These are phyloP conservation scores for Sialia sialis DNA, from an alignment of 2,113 vertebrate genomes.

Conservation along the genomic window DNA sequence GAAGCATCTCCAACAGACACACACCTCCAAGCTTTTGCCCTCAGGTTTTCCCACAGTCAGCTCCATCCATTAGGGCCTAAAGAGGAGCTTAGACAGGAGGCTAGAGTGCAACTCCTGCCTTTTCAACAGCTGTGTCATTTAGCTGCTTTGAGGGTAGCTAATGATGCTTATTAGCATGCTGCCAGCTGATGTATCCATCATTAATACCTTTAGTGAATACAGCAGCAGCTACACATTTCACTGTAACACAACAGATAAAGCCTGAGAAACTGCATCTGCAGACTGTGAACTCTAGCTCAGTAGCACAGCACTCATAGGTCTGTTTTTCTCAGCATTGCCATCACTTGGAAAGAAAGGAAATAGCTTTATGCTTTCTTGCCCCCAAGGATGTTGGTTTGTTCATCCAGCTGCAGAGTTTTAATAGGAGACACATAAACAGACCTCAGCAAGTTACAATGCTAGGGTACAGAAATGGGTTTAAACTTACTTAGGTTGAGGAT, in stretches of 20 bases:
- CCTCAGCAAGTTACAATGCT: neutral
- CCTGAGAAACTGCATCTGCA: neutral
- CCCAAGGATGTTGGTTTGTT: neutral
- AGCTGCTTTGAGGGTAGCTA: neutral
- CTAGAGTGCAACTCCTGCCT: neutral
- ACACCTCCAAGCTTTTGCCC: neutral
- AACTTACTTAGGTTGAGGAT: neutral
- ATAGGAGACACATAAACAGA: neutral
- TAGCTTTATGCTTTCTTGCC: neutral
- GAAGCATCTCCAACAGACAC: neutral
- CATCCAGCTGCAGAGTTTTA: neutral
- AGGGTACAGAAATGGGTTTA: neutral
- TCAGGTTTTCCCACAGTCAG: neutral
- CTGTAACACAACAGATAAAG: neutral
- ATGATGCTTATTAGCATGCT: slow-evolving; percentile 14
- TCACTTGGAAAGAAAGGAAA: neutral
- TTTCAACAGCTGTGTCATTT: slow-evolving; percentile 12
- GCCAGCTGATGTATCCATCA: neutral
- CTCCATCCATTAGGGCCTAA: neutral
- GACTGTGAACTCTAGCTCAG: neutral
- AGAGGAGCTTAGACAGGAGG: neutral
- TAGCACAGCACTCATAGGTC: neutral
- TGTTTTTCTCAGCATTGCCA: neutral
- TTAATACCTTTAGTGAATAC: neutral
- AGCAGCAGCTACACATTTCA: neutral